These are phyloP conservation scores for Thymelicus acteon DNA, from an alignment of 2,888 invertebrate genomes.

Conservation along the genomic window DNA sequence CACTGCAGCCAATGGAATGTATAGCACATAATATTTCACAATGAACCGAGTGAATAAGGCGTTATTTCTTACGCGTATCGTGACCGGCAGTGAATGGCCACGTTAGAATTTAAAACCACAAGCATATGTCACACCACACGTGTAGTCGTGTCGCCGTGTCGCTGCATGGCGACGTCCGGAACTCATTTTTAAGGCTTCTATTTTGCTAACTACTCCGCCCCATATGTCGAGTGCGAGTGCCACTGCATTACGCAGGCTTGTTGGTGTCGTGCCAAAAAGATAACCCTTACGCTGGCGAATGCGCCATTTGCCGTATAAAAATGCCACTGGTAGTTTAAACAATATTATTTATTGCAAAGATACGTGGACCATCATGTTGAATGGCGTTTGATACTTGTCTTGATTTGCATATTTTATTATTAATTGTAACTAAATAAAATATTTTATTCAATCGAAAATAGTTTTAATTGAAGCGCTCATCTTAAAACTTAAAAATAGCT, in stretches of 20 bases:
- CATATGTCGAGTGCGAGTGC: slow-evolving; percentile 28
- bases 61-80: slow-evolving; percentile 25
- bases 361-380: neutral
- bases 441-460: no score
- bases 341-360: neutral
- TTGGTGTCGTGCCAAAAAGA: slow-evolving; percentile 28
- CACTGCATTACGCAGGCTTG: slow-evolving; percentile 29
- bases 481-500: no score
- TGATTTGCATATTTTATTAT: no score
- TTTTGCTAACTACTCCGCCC: slow-evolving; percentile 42
- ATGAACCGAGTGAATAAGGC: slow-evolving; percentile 18
- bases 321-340: neutral
- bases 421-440: no score
- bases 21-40: neutral
- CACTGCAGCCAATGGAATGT: neutral
- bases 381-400: no score
- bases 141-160: neutral
- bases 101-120: slow-evolving; percentile 35
- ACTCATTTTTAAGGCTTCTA: slow-evolving; percentile 51
- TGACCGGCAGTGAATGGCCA: slow-evolving; percentile 16
- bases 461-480: no score
- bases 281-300: slow-evolving; percentile 14
- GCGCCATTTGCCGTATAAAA: slow-evolving; percentile 11
- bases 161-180: slow-evolving; percentile 41
- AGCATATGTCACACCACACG: slow-evolving; percentile 38